Evolutionary conservation across 2,888 invertebrate genomes (phyloP).

Genomic region (Rambutsinella grinnellia): DNA sequence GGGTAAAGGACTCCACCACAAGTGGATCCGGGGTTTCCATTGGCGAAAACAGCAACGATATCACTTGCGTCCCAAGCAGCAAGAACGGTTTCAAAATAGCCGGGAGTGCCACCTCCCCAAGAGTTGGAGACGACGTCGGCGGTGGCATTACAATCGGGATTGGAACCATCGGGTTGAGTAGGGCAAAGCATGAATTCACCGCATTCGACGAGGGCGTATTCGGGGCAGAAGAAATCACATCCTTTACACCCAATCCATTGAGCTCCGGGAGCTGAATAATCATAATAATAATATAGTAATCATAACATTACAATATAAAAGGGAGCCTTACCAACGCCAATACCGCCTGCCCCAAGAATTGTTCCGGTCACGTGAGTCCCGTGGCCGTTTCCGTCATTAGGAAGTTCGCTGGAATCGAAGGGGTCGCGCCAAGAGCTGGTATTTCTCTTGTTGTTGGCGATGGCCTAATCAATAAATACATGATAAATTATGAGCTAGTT

Average conservation of each 20-base stretch:
- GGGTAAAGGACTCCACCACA: conserved; percentile 15
- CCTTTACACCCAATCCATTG: conserved; percentile 21
- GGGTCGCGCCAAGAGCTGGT: conserved; percentile 32
- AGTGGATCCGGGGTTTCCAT: conserved; percentile 1
- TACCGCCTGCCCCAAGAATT: conserved; percentile 15
- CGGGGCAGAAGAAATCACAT: background rate
- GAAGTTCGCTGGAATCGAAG: background rate
- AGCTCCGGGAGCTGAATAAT: conserved; percentile 26
- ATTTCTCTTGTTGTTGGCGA: background rate
- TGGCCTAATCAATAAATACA: too few species aligned
- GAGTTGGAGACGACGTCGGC: conserved; percentile 18
- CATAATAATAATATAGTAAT: too few species aligned
- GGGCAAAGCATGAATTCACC: conserved; percentile 35
- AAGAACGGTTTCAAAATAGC: conserved; percentile 1
- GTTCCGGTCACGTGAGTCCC: conserved; percentile 14
- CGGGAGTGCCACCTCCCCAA: conserved; percentile 3
- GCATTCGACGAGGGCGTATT: conserved; percentile 1
- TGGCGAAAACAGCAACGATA: conserved; percentile 30
- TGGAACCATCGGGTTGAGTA: background rate
- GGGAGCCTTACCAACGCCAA: too few species aligned
- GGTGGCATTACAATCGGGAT: conserved; percentile 15
- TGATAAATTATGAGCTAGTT: too few species aligned
- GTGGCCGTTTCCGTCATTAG: conserved; percentile 28
- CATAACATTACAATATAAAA: too few species aligned
- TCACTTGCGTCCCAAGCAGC: background rate